Base-by-base conservation (phyloP, 2,113 vertebrate genomes). In the Alethe diademata region DNA sequence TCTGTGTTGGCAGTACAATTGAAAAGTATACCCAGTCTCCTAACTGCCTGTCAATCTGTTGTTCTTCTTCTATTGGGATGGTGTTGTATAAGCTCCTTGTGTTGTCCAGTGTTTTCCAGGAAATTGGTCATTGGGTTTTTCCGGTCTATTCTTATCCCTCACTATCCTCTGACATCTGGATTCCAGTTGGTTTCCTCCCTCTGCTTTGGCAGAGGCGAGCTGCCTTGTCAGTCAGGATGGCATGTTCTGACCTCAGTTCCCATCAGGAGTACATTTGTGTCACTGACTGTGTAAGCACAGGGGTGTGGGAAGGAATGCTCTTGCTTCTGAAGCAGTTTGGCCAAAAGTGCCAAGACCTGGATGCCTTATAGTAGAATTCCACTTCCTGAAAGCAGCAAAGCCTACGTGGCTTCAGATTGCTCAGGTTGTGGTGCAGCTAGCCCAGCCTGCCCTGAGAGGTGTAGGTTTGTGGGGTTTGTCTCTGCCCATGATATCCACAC, bases 231-330 rank as follows among this genome's bases (percentile, higher is more conserved):
- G 65, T 85, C 57, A 42, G 78, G 84, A 65, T 88, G 67, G 33
- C 35, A 20, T 70, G 78, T 91, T 79, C 87, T 92, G 85, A 78
- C 81, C 73, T 70, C 9, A 1, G 51, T 69, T 97, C 74, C 86
- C 0, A 1, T 75, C 74, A 79, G 70, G 19, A 50, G n/a, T 20
- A 29, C 5, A 0, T 78, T 60, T 74, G 7, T 86, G 67, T 91
- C 50, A 31, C 33, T 51, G 47, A 2, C 58, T 76, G 22, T 40
- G 50, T 90, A 57, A 89, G 58, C 50, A 3, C 19, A 11, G 24
- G 57, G 51, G 78, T 43, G 13, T 31, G 45, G 62, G 35, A 8
- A 56, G 70, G 61, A 78, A 81, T 45, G 48, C 29, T 16, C n/a
- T 42, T 51, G 74, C 58, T 26, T 76, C 29, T 62, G 84, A 47